Evolutionary conservation across 2,888 invertebrate species (phyloP).

Genomic region (Drosophila histrio): DNA sequence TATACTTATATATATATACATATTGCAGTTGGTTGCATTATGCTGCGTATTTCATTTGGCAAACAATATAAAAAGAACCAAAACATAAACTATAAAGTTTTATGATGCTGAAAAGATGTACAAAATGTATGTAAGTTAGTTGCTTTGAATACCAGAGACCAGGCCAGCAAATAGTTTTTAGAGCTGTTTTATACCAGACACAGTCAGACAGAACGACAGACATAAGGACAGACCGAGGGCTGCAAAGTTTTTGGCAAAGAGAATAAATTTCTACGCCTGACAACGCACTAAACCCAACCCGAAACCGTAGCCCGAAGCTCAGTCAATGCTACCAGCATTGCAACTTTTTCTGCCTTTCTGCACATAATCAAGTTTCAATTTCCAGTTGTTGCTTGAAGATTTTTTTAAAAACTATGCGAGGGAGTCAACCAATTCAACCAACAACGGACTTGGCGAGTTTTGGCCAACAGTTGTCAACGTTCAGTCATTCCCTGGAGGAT

Average conservation of each 20-base stretch:
- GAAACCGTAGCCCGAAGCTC: not conserved
- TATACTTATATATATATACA: too few species aligned
- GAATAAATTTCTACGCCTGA: slow-evolving; percentile 72
- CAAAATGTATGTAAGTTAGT: slow-evolving; percentile 46
- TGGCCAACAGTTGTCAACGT: slow-evolving; percentile 71
- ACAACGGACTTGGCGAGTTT: slow-evolving; percentile 22
- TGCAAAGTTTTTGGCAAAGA: slow-evolving; percentile 74
- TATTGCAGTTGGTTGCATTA: slow-evolving; percentile 38
- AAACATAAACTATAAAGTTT: slow-evolving; percentile 74
- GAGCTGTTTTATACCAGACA: slow-evolving; percentile 37
- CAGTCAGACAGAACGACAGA: slow-evolving; percentile 1
- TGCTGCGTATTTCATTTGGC: slow-evolving; percentile 49
- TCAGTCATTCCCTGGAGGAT: slow-evolving; percentile 37
- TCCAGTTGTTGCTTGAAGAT: slow-evolving; percentile 64
- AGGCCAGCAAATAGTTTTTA: slow-evolving; percentile 64
- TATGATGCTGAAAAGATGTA: slow-evolving; percentile 62
- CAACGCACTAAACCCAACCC: slow-evolving; percentile 31
- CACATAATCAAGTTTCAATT: slow-evolving; percentile 83
- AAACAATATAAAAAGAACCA: slow-evolving; percentile 45
- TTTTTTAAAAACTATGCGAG: slow-evolving; percentile 59
- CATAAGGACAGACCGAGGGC: slow-evolving; percentile 27
- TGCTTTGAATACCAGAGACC: slow-evolving; percentile 60
- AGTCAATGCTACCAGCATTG: slow-evolving; percentile 11
- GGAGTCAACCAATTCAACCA: slow-evolving; percentile 34
- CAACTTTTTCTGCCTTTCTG: slow-evolving; percentile 72